A percentile compares a stretch with the other conserved stretches of the same genome.
phyloP scores from a whole-genome alignment of 2,797 vertebrate species.

The Sternotherus odoratus region DNA sequence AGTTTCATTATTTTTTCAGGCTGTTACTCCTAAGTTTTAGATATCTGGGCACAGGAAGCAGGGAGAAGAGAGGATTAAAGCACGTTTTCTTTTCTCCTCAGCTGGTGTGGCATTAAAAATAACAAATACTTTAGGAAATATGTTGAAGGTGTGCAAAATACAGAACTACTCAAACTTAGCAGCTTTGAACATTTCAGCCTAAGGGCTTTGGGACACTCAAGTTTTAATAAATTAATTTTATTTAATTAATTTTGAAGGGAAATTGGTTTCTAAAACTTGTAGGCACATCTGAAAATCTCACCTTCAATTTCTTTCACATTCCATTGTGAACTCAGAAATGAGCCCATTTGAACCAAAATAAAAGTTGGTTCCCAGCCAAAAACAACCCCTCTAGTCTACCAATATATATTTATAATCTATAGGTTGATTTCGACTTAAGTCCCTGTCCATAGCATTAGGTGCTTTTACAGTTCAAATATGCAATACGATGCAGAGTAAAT shows the following conservation, averaged over 20 bases:
- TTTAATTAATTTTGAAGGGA: background rate
- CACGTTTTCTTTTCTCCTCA: background rate
- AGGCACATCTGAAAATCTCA: background rate
- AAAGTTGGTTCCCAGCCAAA: background rate
- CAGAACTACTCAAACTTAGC: background rate
- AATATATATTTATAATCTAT: background rate
- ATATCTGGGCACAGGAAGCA: background rate
- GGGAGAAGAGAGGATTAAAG: background rate
- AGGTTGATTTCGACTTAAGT: accelerated
- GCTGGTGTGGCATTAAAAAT: background rate
- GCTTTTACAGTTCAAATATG: accelerated
- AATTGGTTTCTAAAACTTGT: background rate
- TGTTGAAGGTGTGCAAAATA: background rate
- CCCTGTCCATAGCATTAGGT: accelerated
- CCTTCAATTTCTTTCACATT: background rate
- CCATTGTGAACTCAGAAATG: background rate
- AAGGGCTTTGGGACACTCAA: background rate
- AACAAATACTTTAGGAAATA: background rate
- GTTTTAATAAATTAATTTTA: background rate
- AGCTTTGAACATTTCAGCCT: background rate
- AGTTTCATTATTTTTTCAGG: background rate
- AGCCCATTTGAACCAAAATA: background rate
- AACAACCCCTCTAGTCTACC: background rate
- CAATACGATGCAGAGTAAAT: accelerated
- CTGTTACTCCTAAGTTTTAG: background rate